Evolutionary conservation across 1,140 invertebrate species (phyloP).

Genomic region (Leptestheria dahalacensis): DNA sequence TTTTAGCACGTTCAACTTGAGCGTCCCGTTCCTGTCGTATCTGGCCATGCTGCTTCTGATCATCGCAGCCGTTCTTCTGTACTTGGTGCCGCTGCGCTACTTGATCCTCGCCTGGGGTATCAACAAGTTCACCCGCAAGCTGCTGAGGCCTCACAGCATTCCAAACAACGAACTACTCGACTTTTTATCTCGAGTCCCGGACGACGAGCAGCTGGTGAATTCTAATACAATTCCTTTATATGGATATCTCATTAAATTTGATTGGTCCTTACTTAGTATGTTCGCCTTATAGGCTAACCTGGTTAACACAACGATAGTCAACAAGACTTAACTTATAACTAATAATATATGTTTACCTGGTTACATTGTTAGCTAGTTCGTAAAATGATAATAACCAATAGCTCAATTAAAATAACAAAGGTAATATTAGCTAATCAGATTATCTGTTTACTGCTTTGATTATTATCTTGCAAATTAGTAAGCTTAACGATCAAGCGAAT

Average conservation of each 20-base stretch:
- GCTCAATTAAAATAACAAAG: too few species aligned
- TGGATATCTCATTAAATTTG: not conserved
- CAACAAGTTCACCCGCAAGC: constrained; percentile 90
- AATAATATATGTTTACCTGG: too few species aligned
- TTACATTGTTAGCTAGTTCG: too few species aligned
- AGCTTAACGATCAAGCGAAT: too few species aligned
- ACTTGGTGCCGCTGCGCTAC: constrained; percentile 78
- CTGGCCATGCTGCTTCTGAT: constrained; percentile 52
- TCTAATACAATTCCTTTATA: not conserved
- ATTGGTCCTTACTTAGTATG: too few species aligned
- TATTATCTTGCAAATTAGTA: too few species aligned
- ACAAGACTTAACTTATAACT: too few species aligned
- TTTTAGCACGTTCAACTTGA: constrained; percentile 88
- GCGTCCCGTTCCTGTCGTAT: constrained; percentile 88
- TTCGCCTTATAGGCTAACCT: too few species aligned
- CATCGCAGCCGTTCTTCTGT: constrained; percentile 50
- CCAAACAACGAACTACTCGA: constrained; percentile 96
- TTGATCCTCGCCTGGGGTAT: constrained; percentile 91
- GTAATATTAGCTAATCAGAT: too few species aligned
- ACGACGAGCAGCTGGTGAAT: constrained; percentile 72
- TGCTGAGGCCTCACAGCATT: constrained; percentile 80
- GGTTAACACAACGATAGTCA: too few species aligned
- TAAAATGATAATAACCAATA: too few species aligned
- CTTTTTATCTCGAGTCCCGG: constrained; percentile 85
- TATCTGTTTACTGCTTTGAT: too few species aligned